Conservation (phyloP, 2,888 invertebrate species). For the Cantharis rustica region DNA sequence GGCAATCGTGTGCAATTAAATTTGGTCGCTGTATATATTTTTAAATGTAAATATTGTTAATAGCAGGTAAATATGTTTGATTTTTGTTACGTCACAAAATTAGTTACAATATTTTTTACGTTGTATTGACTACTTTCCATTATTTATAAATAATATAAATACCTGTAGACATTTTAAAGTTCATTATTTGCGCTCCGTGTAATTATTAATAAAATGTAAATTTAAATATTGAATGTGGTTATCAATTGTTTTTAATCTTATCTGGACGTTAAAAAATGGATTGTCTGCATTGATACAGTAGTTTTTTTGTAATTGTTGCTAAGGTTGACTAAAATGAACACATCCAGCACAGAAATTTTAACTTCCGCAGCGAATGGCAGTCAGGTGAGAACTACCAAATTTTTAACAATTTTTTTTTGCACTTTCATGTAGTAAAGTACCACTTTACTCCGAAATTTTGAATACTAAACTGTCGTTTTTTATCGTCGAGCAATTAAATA, state of each 20-base stretch:
- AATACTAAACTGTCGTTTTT: too few relatives aligned
- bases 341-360: conserved; percentile 34
- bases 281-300: not conserved
- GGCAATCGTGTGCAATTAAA: not conserved
- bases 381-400: conserved; percentile 15
- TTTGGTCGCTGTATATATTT: not conserved
- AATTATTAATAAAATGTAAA: not conserved
- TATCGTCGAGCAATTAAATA: too few relatives aligned
- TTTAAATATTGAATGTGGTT: not conserved
- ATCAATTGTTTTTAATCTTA: not conserved
- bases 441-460: too few relatives aligned
- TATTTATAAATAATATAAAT: not conserved
- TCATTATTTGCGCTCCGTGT: not conserved
- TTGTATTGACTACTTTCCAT: not conserved
- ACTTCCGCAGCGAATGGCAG: conserved; percentile 15
- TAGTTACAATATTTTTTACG: not conserved
- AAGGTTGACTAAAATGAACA: conserved; percentile 10
- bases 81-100: not conserved
- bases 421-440: too few relatives aligned
- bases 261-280: not conserved
- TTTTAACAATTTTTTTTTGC: not conserved
- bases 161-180: not conserved
- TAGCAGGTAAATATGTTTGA: not conserved
- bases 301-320: not conserved
- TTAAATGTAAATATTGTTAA: not conserved